Percentiles rank a stretch among this genome's conserved stretches.
These are phyloP conservation scores for Alcedo atthis DNA, from an alignment of 2,797 vertebrate genomes.

Conservation along the genomic window DNA sequence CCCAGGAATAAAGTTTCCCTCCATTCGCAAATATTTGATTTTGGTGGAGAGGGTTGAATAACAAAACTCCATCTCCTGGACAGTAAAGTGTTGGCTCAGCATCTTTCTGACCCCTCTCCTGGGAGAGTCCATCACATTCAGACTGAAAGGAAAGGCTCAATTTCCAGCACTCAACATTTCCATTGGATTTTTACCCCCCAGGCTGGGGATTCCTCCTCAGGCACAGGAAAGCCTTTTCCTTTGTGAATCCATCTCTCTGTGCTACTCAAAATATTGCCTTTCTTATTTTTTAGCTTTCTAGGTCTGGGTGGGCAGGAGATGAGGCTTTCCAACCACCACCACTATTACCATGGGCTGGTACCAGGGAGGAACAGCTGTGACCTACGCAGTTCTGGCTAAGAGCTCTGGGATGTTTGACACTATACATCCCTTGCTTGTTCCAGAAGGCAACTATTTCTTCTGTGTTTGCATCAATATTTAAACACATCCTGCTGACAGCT, in stretches of 20 bases:
- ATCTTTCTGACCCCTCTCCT: background rate
- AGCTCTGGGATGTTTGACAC: background rate
- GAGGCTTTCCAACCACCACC: background rate
- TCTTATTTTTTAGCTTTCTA: background rate
- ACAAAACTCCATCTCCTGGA: background rate
- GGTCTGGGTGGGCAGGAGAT: background rate
- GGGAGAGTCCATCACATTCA: background rate
- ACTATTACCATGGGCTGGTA: background rate
- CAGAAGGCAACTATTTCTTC: background rate
- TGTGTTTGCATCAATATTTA: constrained; percentile 40
- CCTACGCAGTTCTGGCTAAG: background rate
- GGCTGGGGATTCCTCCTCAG: background rate
- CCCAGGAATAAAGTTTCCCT: background rate
- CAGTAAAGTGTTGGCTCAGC: background rate
- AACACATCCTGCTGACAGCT: constrained; percentile 20
- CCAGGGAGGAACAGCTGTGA: background rate
- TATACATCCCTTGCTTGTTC: background rate
- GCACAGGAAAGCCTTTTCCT: background rate
- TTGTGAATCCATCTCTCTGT: background rate
- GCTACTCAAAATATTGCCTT: background rate
- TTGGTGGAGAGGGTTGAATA: background rate
- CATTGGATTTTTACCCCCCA: background rate
- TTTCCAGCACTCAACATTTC: background rate
- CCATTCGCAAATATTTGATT: constrained; percentile 18
- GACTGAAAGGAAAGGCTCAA: background rate